Evolutionary conservation across 1,140 invertebrate species (phyloP).

Genomic region (Plectus sambesii): DNA sequence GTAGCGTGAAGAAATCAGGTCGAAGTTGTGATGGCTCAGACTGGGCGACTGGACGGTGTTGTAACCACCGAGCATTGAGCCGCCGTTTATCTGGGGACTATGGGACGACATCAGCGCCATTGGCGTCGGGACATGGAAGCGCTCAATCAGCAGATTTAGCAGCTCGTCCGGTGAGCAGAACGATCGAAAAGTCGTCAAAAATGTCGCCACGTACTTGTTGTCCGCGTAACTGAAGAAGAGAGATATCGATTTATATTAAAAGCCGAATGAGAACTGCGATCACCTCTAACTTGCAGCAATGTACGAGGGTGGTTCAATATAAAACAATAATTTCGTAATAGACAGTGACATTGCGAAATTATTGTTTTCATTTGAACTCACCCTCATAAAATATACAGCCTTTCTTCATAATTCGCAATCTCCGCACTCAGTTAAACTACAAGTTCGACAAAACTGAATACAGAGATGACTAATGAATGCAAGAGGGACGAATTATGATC

Average conservation of each 20-base stretch:
- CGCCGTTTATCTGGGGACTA: too few species aligned
- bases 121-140: constrained; percentile 84
- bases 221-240: constrained; percentile 87
- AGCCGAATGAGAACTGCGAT: too few species aligned
- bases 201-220: constrained; percentile 88
- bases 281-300: background rate
- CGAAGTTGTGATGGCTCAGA: constrained; percentile 57
- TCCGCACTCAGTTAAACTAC: too few species aligned
- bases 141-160: constrained; percentile 73
- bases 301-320: constrained; percentile 5
- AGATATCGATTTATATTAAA: constrained; percentile 8
- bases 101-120: constrained; percentile 29
- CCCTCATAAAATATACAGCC: too few species aligned
- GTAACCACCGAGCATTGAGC: constrained; percentile 33
- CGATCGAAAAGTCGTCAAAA: constrained; percentile 83
- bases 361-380: too few species aligned
- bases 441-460: too few species aligned
- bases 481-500: too few species aligned
- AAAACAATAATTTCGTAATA: too few species aligned
- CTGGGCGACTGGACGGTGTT: constrained; percentile 46
- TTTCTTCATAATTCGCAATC: too few species aligned
- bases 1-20: too few species aligned
- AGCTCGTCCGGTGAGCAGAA: constrained; percentile 61
- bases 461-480: too few species aligned
- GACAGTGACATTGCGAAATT: too few species aligned